These are phyloP conservation scores for Cataglyphis albicans DNA, from an alignment of 2,888 invertebrate species.

Conservation along the genomic window DNA sequence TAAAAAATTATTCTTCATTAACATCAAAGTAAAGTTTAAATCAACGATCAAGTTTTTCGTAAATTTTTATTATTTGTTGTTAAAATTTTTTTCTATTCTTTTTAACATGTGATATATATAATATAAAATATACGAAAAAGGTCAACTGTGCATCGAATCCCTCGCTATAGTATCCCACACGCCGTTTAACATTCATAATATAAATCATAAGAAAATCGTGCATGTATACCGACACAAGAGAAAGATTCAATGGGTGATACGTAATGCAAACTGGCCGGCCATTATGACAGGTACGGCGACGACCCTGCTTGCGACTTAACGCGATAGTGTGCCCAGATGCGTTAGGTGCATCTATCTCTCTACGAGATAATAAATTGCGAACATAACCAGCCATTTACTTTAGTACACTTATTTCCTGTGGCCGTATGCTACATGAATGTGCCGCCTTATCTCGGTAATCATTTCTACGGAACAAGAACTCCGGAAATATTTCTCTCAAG, in stretches of 20 bases:
- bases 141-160: constrained; percentile 40
- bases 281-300: constrained; percentile 52
- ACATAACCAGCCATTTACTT: constrained; percentile 67
- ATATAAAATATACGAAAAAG: constrained; percentile 36
- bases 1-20: constrained; percentile 22
- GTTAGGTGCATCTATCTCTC: constrained; percentile 66
- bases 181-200: constrained; percentile 25
- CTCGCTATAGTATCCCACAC: background rate
- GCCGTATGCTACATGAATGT: constrained; percentile 46
- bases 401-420: constrained; percentile 54
- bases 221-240: constrained; percentile 16
- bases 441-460: constrained; percentile 69
- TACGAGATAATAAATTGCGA: constrained; percentile 64
- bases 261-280: constrained; percentile 42
- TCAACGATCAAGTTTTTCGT: background rate
- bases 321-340: constrained; percentile 51
- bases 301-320: constrained; percentile 45
- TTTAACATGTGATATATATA: background rate
- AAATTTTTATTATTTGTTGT: too few relatives aligned
- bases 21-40: constrained; percentile 26
- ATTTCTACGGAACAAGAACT: constrained; percentile 66
- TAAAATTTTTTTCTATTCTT: background rate
- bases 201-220: constrained; percentile 48
- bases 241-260: constrained; percentile 53
- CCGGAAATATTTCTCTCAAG: constrained; percentile 61